Base-by-base conservation (phyloP, 1,140 invertebrate species). In the Brachionus plicatilis region DNA sequence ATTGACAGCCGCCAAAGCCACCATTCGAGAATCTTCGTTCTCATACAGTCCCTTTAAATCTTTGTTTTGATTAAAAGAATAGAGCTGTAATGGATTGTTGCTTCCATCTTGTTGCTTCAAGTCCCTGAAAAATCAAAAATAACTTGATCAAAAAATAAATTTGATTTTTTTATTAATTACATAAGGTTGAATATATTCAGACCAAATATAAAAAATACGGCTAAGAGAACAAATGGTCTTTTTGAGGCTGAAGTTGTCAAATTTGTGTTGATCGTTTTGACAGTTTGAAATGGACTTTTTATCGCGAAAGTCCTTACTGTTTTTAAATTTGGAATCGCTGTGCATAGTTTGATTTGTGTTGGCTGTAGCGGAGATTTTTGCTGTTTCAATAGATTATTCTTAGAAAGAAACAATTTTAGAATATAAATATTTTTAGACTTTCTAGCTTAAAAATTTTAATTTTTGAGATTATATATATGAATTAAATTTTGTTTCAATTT, bases 141-240 rank as follows among this genome's bases (percentile, higher is more conserved):
- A 37, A 37, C 2, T 37, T 1, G 50, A 47, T 45, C 1, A 11
- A 76, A 29, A 20, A 33, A 29, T 29, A 27, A 20, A 47, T 20
- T 50, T 50, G 12, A 45, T 75, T 20, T 47, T 45, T 45, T 20
- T 12, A 17, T 14, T 17, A 17, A 43, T 82, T 82, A 82, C 79
- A 82, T 82, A 24, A 82, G 66, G 24, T 41, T 53, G 17, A 82
- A 65, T 65, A 82, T 82, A 68, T 82, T 82, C 1, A 82, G 33
- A 60, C 53, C 79, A 68, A 60, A 82, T 20, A 82, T 45, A 24
- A 82, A 43, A 14, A 82, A 65, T 45, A 82, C 27, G 3, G 53
- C 79, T 27, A 65, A 27, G 24, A 82, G 20, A 27, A 65, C 41
- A 65, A 82, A 82, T 17, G 79, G 79, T 41, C 79, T 7, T 82